Percentiles rank a stretch among this genome's conserved stretches.
These are phyloP conservation scores for Holacanthella duospinosa DNA, from an alignment of 2,888 invertebrate species.

Conservation along the genomic window DNA sequence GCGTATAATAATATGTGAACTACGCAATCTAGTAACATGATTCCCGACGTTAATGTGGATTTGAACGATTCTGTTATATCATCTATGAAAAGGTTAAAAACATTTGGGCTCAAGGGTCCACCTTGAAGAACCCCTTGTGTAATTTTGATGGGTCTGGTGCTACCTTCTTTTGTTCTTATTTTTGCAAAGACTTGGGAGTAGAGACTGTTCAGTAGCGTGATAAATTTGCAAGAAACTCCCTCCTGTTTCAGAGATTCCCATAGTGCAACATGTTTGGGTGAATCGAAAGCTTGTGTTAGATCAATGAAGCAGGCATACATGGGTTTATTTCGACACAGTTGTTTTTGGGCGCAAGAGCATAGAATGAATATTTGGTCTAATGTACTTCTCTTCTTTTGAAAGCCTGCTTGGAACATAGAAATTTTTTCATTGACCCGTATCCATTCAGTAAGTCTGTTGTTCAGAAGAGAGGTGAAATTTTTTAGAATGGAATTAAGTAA, in stretches of 20 bases:
- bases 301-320: slow-evolving; percentile 34
- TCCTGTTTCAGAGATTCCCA: slow-evolving; percentile 20
- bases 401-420: no score
- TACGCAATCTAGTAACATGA: not conserved
- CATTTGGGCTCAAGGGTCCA: slow-evolving; percentile 7
- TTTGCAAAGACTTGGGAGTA: slow-evolving; percentile 5
- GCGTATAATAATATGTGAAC: slow-evolving; percentile 1
- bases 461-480: no score
- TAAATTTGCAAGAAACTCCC: slow-evolving; percentile 27
- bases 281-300: slow-evolving; percentile 29
- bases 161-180: not conserved
- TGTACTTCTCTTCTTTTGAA: no score
- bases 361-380: slow-evolving; percentile 37
- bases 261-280: slow-evolving; percentile 23
- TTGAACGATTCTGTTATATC: not conserved
- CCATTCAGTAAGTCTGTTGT: no score
- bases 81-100: not conserved
- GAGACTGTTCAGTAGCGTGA: slow-evolving; percentile 17
- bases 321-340: slow-evolving; percentile 17
- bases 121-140: slow-evolving; percentile 24
- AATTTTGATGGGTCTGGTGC: slow-evolving; percentile 17
- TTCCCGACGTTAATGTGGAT: not conserved
- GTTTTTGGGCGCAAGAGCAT: slow-evolving; percentile 14
- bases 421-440: no score
- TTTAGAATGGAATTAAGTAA: no score